Conservation (phyloP, 2,888 invertebrate genomes). For the Dryobotodes eremita region DNA sequence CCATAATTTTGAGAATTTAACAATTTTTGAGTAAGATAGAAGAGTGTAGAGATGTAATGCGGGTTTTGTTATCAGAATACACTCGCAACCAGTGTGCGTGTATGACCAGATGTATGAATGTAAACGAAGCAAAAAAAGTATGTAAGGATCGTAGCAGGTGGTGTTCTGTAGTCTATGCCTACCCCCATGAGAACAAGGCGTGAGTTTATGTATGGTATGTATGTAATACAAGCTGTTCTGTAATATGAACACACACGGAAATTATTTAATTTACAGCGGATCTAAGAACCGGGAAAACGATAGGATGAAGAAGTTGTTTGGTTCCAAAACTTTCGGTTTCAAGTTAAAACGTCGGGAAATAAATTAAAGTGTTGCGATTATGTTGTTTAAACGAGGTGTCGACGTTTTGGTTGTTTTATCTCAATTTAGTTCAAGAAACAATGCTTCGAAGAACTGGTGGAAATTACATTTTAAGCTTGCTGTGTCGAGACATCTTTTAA, state of each 20-base stretch:
- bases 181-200: too few species aligned
- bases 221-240: not conserved
- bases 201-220: not conserved
- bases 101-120: not conserved
- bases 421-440: constrained; percentile 26
- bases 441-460: not conserved
- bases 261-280: constrained; percentile 21
- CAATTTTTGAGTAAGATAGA: not conserved
- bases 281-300: constrained; percentile 34
- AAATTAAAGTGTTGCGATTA: constrained; percentile 33
- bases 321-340: constrained; percentile 19
- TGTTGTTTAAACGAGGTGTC: constrained; percentile 36
- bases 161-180: too few species aligned
- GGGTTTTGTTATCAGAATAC: not conserved
- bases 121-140: too few species aligned
- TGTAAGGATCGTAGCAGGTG: too few species aligned
- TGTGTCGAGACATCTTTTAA: not conserved
- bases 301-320: constrained; percentile 43
- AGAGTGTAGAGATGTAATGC: not conserved
- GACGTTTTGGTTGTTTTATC: constrained; percentile 34
- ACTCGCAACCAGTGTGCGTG: not conserved
- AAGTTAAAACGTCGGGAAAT: constrained; percentile 9
- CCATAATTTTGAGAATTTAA: not conserved
- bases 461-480: constrained; percentile 19
- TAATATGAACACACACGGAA: not conserved